These are phyloP conservation scores for Anoncus sp. DNA, from an alignment of 2,888 invertebrate genomes.

Conservation along the genomic window DNA sequence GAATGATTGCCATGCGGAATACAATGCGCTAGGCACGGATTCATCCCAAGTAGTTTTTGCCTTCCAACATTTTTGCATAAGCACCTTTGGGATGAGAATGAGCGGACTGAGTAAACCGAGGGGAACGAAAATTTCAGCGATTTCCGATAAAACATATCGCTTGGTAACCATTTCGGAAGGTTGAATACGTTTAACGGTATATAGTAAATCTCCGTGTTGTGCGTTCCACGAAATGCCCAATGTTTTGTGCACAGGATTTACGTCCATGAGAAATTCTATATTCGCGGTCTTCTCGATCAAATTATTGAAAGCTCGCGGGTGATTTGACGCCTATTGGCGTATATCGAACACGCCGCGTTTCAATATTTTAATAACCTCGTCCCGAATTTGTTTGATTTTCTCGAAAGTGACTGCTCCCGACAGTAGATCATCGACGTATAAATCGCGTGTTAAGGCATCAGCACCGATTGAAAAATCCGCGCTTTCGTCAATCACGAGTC, in stretches of 20 bases:
- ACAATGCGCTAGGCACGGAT: slow-evolving; percentile 43
- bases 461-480: slow-evolving; percentile 49
- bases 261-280: slow-evolving; percentile 38
- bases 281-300: slow-evolving; percentile 40
- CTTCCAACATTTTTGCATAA: slow-evolving; percentile 59
- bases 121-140: slow-evolving; percentile 60
- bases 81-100: slow-evolving; percentile 52
- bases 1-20: slow-evolving; percentile 40
- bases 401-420: slow-evolving; percentile 61
- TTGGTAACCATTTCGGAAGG: slow-evolving; percentile 47
- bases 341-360: slow-evolving; percentile 72
- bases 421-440: slow-evolving; percentile 65
- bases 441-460: slow-evolving; percentile 45
- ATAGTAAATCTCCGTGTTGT: slow-evolving; percentile 36
- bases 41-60: slow-evolving; percentile 59
- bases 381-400: slow-evolving; percentile 61
- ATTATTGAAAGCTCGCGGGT: slow-evolving; percentile 45
- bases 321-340: slow-evolving; percentile 70
- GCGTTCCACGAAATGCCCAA: slow-evolving; percentile 58
- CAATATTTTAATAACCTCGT: slow-evolving; percentile 66
- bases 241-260: slow-evolving; percentile 50
- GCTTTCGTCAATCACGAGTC: slow-evolving; percentile 62
- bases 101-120: slow-evolving; percentile 59
- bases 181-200: slow-evolving; percentile 39
- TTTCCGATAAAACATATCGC: slow-evolving; percentile 48